These are phyloP conservation scores for Pseudorhiza aurosa DNA, from an alignment of 30 jellyfish, hydroid and myxozoan species.

Conservation along the genomic window DNA sequence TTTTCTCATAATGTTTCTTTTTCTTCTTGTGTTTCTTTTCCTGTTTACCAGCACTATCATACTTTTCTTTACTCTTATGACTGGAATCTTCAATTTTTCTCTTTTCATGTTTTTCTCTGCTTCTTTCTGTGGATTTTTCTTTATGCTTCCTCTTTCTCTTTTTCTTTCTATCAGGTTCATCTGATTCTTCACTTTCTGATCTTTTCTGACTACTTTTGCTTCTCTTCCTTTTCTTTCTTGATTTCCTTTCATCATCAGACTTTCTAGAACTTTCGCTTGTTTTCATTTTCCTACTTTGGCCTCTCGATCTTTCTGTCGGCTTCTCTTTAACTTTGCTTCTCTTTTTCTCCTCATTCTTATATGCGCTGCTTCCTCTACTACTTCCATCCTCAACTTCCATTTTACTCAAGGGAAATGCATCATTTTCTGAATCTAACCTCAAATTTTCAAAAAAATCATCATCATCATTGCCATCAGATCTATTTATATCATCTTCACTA, in stretches of 20 bases:
- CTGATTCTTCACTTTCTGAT: constrained; percentile 53
- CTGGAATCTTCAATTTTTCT: not conserved
- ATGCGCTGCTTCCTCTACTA: not conserved
- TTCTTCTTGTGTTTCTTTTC: not conserved
- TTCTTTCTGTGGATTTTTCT: constrained; percentile 26
- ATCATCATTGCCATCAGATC: not conserved
- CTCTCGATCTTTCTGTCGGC: not conserved
- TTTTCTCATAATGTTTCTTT: not conserved
- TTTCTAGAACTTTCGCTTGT: not conserved
- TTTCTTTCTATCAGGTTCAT: constrained; percentile 22
- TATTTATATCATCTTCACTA: not conserved
- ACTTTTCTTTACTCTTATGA: not conserved
- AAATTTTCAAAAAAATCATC: not conserved
- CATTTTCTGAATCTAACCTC: not conserved
- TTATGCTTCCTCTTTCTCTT: constrained; percentile 23
- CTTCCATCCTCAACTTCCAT: not conserved
- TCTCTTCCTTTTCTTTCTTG: constrained; percentile 36
- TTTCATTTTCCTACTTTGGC: not conserved
- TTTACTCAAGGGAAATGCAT: constrained; percentile 31
- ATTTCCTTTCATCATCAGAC: not conserved
- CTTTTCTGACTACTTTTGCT: constrained; percentile 45
- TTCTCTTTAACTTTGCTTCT: not conserved
- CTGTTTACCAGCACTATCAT: not conserved
- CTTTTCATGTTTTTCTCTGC: not conserved
- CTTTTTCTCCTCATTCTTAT: not conserved